A percentile compares a stretch with the other conserved stretches of the same genome.
These are phyloP conservation scores for Conger conger DNA, from an alignment of 2,113 vertebrate genomes.

Conservation along the genomic window DNA sequence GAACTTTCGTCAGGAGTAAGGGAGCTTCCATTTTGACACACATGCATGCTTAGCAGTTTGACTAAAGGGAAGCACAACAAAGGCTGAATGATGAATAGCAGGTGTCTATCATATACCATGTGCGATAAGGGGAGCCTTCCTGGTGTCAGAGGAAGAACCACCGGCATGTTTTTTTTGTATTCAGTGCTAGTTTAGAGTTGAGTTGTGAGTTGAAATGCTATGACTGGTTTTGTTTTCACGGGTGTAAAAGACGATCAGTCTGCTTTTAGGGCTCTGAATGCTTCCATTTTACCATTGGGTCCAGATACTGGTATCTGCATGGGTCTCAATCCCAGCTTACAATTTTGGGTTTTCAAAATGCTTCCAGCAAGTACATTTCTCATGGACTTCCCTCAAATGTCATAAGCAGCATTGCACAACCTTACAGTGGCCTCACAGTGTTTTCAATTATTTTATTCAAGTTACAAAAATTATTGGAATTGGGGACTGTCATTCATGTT, in stretches of 20 bases:
- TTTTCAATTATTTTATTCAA: background rate
- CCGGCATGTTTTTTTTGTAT: background rate
- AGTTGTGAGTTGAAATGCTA: too few species aligned
- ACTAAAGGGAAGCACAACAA: background rate
- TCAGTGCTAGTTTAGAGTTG: background rate
- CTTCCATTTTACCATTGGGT: background rate
- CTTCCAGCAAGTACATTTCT: too few species aligned
- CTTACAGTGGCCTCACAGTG: background rate
- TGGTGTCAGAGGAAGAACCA: background rate
- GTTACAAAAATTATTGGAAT: too few species aligned
- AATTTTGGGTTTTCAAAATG: too few species aligned
- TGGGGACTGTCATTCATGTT: too few species aligned
- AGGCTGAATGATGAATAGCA: background rate
- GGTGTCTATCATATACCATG: background rate
- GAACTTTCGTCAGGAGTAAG: background rate
- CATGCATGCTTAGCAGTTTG: background rate
- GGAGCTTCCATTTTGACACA: background rate
- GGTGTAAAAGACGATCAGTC: constrained; percentile 2
- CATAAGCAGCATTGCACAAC: too few species aligned
- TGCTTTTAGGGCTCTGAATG: background rate
- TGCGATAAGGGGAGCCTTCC: background rate
- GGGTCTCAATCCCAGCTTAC: too few species aligned
- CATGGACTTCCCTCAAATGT: too few species aligned
- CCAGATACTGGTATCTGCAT: background rate
- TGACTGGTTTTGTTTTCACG: background rate